Evolutionary conservation across 1,140 invertebrate species (phyloP).

Genomic region (Dreissena rostriformis): DNA sequence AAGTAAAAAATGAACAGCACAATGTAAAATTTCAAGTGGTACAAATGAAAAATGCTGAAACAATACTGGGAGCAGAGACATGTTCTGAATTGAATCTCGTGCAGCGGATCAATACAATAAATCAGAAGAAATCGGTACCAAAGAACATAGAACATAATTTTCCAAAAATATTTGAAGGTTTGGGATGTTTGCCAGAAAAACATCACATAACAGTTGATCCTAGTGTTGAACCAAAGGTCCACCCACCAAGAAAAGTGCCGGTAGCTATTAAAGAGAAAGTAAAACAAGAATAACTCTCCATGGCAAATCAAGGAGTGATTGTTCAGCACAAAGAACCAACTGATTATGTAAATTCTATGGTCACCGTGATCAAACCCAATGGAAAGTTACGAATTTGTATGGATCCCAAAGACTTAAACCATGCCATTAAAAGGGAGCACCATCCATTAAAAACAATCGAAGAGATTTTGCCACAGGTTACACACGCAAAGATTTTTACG

Average conservation of each 20-base stretch:
- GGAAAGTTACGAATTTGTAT: constrained; percentile 60
- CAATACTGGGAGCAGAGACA: constrained; percentile 27
- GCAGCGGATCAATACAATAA: background rate
- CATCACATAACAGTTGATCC: constrained; percentile 11
- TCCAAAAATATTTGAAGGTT: background rate
- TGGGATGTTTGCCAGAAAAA: constrained; percentile 31
- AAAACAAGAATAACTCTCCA: background rate
- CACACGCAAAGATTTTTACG: constrained; percentile 79
- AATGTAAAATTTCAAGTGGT: constrained; percentile 22
- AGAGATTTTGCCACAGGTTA: constrained; percentile 68
- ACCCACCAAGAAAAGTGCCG: constrained; percentile 38
- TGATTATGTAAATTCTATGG: constrained; percentile 30
- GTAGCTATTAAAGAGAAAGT: constrained; percentile 13
- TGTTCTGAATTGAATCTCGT: background rate
- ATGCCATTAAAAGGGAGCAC: constrained; percentile 55
- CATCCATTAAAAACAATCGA: constrained; percentile 57
- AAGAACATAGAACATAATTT: constrained; percentile 7
- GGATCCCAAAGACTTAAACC: constrained; percentile 65
- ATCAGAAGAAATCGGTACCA: background rate
- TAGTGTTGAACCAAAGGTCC: constrained; percentile 8
- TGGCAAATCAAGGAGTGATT: constrained; percentile 21
- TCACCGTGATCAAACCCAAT: constrained; percentile 44
- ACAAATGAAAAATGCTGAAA: background rate
- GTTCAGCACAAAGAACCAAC: constrained; percentile 36
- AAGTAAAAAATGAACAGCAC: background rate